Percentiles rank a stretch among this genome's conserved stretches.
phyloP scores from a whole-genome alignment of 2,888 invertebrate genomes.

The Macrophya annulata region DNA sequence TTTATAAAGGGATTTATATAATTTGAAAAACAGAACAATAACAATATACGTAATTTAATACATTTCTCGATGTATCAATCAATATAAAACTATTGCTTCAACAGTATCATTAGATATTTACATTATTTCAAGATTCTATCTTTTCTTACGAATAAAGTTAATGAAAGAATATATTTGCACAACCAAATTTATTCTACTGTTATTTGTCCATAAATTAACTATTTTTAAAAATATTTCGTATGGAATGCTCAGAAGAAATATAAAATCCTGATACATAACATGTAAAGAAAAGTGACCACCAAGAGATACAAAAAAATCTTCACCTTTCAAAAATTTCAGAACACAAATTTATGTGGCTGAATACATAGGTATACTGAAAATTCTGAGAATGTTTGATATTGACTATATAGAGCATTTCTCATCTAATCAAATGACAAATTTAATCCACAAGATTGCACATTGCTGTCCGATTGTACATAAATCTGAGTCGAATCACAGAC shows the following conservation, averaged over 20 bases:
- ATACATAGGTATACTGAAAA: no score
- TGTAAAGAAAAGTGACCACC: not conserved
- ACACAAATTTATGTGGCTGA: not conserved
- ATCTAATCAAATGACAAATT: not conserved
- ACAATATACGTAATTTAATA: not conserved
- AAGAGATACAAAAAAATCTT: not conserved
- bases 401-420: not conserved
- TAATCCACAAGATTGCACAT: no score
- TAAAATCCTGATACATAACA: not conserved
- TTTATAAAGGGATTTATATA: constrained; percentile 1
- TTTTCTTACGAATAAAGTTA: not conserved
- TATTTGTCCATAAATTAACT: not conserved
- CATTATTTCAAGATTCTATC: not conserved
- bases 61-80: not conserved
- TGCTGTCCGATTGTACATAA: no score
- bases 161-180: constrained; percentile 20
- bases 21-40: constrained; percentile 23
- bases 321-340: not conserved
- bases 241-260: not conserved
- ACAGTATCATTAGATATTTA: constrained; percentile 3
- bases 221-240: not conserved
- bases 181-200: constrained; percentile 7
- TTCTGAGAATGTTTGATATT: no score
- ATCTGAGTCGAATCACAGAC: not conserved
- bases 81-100: not conserved